Conservation (phyloP, 2,888 invertebrate species). For the Hyposoter dolosus region DNA sequence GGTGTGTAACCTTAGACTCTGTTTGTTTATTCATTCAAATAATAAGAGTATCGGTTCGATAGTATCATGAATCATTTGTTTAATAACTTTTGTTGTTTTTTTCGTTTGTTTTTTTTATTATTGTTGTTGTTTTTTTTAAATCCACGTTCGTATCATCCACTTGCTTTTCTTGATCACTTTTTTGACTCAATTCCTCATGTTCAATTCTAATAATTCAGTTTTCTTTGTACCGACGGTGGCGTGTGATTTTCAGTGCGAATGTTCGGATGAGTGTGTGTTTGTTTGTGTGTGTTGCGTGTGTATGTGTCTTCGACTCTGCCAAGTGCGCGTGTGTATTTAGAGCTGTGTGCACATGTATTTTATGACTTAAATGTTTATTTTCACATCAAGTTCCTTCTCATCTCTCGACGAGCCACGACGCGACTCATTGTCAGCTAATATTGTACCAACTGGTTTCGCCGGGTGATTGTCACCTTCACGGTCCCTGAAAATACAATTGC, state of each 20-base stretch:
- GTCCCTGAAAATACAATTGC: slow-evolving; percentile 78
- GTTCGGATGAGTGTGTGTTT: slow-evolving; percentile 16
- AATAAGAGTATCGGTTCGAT: slow-evolving; percentile 51
- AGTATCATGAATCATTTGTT: slow-evolving; percentile 55
- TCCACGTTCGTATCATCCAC: slow-evolving; percentile 46
- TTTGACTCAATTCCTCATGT: slow-evolving; percentile 41
- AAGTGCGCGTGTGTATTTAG: slow-evolving; percentile 18
- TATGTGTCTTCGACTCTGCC: not conserved
- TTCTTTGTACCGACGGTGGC: slow-evolving; percentile 70
- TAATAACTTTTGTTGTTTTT: slow-evolving; percentile 27
- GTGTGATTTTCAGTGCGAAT: slow-evolving; percentile 57
- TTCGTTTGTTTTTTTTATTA: not conserved
- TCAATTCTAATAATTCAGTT: slow-evolving; percentile 50
- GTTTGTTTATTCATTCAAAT: slow-evolving; percentile 45
- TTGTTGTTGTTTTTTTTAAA: slow-evolving; percentile 9
- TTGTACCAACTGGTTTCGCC: slow-evolving; percentile 81
- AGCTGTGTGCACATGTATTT: slow-evolving; percentile 50
- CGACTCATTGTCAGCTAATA: slow-evolving; percentile 73
- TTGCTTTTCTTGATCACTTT: slow-evolving; percentile 18
- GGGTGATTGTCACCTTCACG: slow-evolving; percentile 83
- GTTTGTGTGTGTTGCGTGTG: not conserved
- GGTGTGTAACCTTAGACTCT: slow-evolving; percentile 26
- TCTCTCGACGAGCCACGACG: slow-evolving; percentile 38
- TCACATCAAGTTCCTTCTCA: slow-evolving; percentile 40
- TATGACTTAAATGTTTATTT: slow-evolving; percentile 37